Conservation (phyloP, 1,140 invertebrate genomes). For the Cotesia typhae region DNA sequence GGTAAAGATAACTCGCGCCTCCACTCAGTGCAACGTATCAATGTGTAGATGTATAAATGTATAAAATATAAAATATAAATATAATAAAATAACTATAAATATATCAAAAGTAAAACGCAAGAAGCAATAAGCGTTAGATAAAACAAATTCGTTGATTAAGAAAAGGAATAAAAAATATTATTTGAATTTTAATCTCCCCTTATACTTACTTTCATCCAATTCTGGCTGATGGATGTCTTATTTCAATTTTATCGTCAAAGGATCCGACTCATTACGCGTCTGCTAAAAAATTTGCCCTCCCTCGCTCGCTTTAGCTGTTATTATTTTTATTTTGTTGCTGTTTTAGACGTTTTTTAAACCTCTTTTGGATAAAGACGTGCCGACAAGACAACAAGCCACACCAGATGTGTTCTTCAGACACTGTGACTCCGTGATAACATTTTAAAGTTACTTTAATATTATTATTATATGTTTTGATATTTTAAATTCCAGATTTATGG, state of each 20-base stretch:
- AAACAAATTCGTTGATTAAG: no score
- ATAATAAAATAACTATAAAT: no score
- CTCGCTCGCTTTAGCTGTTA: no score
- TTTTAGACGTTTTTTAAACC: background rate
- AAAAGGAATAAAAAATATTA: slow-evolving; percentile 22
- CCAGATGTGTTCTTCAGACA: slow-evolving; percentile 11
- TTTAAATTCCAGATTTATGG: no score
- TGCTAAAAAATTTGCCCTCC: background rate
- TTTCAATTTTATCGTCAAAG: slow-evolving; percentile 29
- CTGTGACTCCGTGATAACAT: background rate
- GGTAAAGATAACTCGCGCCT: no score
- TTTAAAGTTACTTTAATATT: no score
- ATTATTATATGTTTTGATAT: no score
- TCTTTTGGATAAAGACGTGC: slow-evolving; percentile 20
- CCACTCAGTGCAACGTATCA: no score
- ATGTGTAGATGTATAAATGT: no score
- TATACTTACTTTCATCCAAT: slow-evolving; percentile 10
- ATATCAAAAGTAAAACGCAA: no score
- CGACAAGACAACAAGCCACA: slow-evolving; percentile 19
- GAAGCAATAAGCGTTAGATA: no score
- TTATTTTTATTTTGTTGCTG: background rate
- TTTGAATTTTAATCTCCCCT: slow-evolving; percentile 1
- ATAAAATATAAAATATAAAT: no score
- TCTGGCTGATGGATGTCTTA: slow-evolving; percentile 40
- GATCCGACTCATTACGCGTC: slow-evolving; percentile 24